Conservation (phyloP, 2,797 vertebrate genomes). For the Schizopygopsis pylzovi region DNA sequence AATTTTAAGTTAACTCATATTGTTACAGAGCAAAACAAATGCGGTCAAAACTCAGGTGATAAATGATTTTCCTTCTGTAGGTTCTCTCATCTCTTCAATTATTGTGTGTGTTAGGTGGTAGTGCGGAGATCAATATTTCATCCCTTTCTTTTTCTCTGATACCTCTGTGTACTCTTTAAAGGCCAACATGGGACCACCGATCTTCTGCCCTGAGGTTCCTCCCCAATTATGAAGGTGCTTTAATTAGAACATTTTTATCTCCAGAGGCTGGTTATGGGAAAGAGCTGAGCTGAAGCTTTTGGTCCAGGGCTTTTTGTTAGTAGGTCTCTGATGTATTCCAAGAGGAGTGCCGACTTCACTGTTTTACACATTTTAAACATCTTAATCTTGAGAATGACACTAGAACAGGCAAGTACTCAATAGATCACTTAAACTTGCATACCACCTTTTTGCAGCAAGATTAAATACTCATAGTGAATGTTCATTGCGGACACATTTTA, state of each 20-base stretch:
- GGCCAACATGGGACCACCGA: slow-evolving; percentile 55
- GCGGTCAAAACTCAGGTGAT: slow-evolving; percentile 16
- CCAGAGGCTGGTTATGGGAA: slow-evolving; percentile 69
- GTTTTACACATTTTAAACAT: slow-evolving; percentile 68
- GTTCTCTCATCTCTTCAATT: slow-evolving; percentile 1
- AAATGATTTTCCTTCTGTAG: neutral
- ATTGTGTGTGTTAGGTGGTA: slow-evolving; percentile 5
- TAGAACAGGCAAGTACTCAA: neutral
- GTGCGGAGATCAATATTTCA: slow-evolving; percentile 57
- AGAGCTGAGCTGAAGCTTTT: slow-evolving; percentile 78
- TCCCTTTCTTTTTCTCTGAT: slow-evolving; percentile 32
- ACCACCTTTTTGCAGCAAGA: neutral
- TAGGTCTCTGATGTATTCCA: slow-evolving; percentile 75
- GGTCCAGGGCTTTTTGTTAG: slow-evolving; percentile 65
- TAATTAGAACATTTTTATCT: slow-evolving; percentile 73
- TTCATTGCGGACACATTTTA: neutral
- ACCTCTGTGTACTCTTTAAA: slow-evolving; percentile 46
- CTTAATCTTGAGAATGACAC: slow-evolving; percentile 67
- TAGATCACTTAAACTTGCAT: neutral
- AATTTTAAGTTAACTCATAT: neutral
- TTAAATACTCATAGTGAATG: neutral
- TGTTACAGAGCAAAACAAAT: slow-evolving; percentile 24
- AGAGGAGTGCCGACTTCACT: slow-evolving; percentile 74
- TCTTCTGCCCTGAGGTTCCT: slow-evolving; percentile 56
- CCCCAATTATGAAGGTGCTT: slow-evolving; percentile 69